Percentiles rank a stretch among this genome's conserved stretches.
phyloP scores from a whole-genome alignment of 35 echinoderm and acorn worm genomes.

The Antedon bifida region DNA sequence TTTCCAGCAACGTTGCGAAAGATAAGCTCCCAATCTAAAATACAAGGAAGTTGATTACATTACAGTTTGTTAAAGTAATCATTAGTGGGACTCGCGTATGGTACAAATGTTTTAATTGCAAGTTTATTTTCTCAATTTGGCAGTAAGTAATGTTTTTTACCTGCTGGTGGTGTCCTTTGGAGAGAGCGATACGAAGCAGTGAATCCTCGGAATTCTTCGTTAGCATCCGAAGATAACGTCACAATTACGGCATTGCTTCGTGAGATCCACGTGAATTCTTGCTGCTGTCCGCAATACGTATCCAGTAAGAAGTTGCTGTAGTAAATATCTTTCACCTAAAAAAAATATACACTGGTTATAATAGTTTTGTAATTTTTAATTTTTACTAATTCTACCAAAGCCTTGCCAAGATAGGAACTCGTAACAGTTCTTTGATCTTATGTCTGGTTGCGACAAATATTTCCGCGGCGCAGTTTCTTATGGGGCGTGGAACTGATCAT shows the following conservation, averaged over 20 bases:
- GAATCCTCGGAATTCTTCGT: slow-evolving; percentile 44
- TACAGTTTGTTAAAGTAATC: no score
- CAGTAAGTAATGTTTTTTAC: no score
- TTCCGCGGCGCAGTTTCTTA: no score
- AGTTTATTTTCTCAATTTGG: no score
- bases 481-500: no score
- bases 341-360: neutral
- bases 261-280: slow-evolving; percentile 33
- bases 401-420: no score
- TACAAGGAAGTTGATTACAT: neutral
- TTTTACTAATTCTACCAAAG: no score
- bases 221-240: slow-evolving; percentile 17
- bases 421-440: no score
- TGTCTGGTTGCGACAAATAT: no score
- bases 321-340: slow-evolving; percentile 26
- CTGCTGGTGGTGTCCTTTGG: slow-evolving; percentile 17
- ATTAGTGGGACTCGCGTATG: no score
- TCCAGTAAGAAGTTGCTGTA: neutral
- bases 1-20: slow-evolving; percentile 30
- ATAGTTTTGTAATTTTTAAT: no score
- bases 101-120: no score
- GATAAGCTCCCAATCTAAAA: slow-evolving; percentile 50
- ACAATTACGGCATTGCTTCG: slow-evolving; percentile 34
- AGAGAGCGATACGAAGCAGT: slow-evolving; percentile 29
- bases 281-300: slow-evolving; percentile 36